Evolutionary conservation across 2,888 invertebrate species (phyloP).

Genomic region (Microctonus brassicae): DNA sequence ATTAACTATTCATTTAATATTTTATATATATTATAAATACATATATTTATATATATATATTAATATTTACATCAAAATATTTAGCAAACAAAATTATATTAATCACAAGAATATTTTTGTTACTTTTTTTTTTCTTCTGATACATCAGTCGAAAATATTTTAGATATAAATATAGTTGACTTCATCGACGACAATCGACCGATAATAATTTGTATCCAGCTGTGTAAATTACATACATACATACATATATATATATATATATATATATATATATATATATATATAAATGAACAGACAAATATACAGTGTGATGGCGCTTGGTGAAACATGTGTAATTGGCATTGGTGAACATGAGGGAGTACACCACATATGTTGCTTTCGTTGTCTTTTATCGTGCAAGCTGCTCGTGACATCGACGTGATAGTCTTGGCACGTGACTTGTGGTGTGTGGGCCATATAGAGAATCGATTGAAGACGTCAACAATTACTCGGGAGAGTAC

Average conservation of each 20-base stretch:
- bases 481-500: not conserved
- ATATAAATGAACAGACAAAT: not conserved
- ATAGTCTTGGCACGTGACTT: slow-evolving; percentile 43
- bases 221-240: not conserved
- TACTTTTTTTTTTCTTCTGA: slow-evolving; percentile 18
- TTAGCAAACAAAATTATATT: not conserved
- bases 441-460: slow-evolving; percentile 28
- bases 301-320: slow-evolving; percentile 18
- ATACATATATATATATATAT: no score
- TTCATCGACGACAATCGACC: slow-evolving; percentile 2
- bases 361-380: slow-evolving; percentile 23
- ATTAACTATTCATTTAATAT: not conserved
- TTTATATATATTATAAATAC: no score
- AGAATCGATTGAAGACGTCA: slow-evolving; percentile 23
- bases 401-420: slow-evolving; percentile 46
- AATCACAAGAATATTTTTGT: not conserved
- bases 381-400: slow-evolving; percentile 41
- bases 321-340: slow-evolving; percentile 46
- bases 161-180: not conserved
- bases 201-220: not conserved
- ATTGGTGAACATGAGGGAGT: slow-evolving; percentile 37
- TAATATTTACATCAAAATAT: not conserved
- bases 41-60: no score
- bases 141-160: slow-evolving; percentile 27
- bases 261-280: not conserved